Conservation (phyloP, 1,140 invertebrate species). For the Aphelenchoides besseyi region DNA sequence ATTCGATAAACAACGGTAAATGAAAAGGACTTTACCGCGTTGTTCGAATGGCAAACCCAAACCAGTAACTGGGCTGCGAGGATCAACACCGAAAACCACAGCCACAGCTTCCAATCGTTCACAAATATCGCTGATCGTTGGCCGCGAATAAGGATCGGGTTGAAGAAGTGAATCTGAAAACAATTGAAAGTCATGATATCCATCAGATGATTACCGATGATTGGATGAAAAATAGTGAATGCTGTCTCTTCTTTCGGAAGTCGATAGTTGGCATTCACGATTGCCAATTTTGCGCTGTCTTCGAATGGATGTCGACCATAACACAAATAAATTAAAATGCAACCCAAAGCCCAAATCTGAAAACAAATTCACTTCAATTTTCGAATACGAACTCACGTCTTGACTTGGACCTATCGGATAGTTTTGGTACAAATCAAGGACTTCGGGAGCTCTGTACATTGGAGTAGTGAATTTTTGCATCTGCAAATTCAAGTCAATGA, state of each 20-base stretch:
- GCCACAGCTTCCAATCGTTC: slow-evolving; percentile 81
- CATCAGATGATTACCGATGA: slow-evolving; percentile 71
- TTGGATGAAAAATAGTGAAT: slow-evolving; percentile 80
- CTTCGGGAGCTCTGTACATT: slow-evolving; percentile 81
- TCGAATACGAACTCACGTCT: slow-evolving; percentile 91
- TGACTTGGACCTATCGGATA: slow-evolving; percentile 78
- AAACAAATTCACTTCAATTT: slow-evolving; percentile 21
- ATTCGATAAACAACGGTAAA: no score
- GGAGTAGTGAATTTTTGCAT: slow-evolving; percentile 70
- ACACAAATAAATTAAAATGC: slow-evolving; percentile 85
- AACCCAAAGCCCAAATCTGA: slow-evolving; percentile 80
- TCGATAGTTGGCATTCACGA: slow-evolving; percentile 90
- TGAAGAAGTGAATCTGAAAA: slow-evolving; percentile 73
- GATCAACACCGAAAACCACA: slow-evolving; percentile 54
- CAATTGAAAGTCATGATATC: not conserved
- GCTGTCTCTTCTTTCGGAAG: slow-evolving; percentile 76
- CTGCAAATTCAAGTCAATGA: slow-evolving; percentile 57
- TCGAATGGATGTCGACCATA: slow-evolving; percentile 94
- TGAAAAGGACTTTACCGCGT: not conserved
- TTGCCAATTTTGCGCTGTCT: slow-evolving; percentile 86
- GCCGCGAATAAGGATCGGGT: slow-evolving; percentile 75
- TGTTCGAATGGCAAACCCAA: not conserved
- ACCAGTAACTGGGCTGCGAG: not conserved
- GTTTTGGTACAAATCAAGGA: slow-evolving; percentile 96
- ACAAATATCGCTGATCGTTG: slow-evolving; percentile 75